Conservation (phyloP, 2,113 vertebrate species). For the Lontra canadensis region DNA sequence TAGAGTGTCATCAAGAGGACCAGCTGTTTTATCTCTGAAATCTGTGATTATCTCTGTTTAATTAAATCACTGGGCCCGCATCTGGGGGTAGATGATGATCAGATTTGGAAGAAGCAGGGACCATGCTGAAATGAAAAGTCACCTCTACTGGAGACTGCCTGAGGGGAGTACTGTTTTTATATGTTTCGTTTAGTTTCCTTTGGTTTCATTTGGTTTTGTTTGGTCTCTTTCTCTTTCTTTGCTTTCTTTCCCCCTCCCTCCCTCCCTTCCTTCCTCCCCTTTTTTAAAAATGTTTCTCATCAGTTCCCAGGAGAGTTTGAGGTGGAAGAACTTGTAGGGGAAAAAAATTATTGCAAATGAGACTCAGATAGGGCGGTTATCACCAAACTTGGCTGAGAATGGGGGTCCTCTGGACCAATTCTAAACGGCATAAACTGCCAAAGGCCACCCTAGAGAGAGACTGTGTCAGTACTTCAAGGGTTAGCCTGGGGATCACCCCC, state of each 20-base stretch:
- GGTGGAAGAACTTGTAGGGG: not conserved
- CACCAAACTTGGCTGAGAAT: not conserved
- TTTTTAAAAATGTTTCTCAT: not conserved
- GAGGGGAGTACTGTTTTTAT: not conserved
- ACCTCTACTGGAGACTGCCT: not conserved
- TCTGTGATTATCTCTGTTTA: slow-evolving; percentile 4
- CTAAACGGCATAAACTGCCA: not conserved
- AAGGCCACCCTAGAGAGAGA: not conserved
- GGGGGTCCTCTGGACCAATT: not conserved
- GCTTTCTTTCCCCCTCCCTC: not conserved
- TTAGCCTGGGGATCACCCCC: not conserved
- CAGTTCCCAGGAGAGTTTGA: not conserved
- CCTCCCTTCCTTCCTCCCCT: not conserved
- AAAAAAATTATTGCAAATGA: not conserved
- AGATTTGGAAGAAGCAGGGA: not conserved
- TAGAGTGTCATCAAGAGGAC: not conserved
- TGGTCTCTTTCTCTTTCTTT: too few species aligned
- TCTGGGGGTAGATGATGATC: not conserved
- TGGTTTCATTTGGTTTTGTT: not conserved
- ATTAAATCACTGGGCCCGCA: not conserved
- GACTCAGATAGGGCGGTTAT: not conserved
- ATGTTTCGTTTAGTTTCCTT: not conserved
- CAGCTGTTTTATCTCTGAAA: not conserved
- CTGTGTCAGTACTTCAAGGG: not conserved
- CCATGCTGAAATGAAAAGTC: not conserved